Evolutionary conservation across 2,113 vertebrate species (phyloP).

Genomic region (Anser cygnoides): DNA sequence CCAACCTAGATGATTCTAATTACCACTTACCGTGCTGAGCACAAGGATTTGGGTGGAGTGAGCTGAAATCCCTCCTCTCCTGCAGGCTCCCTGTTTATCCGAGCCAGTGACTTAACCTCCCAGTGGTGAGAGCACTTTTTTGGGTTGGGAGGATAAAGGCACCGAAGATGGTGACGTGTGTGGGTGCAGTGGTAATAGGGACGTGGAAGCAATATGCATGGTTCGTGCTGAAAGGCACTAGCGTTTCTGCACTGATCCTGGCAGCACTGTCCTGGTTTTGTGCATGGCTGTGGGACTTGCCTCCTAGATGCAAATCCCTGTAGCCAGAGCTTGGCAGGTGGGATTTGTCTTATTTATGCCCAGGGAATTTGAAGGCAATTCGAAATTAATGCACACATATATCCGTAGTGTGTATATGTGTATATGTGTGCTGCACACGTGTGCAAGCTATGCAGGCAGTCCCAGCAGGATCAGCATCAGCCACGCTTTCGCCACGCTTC

Average conservation of each 20-base stretch:
- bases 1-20: background rate
- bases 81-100: background rate
- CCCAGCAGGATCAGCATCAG: no score
- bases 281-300: background rate
- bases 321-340: background rate
- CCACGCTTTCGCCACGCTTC: background rate
- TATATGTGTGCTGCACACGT: background rate
- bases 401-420: fast-evolving
- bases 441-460: background rate
- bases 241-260: background rate
- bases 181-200: background rate
- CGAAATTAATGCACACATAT: background rate
- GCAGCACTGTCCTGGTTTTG: background rate
- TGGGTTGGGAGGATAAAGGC: background rate
- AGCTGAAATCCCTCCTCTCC: background rate
- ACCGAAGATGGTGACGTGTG: background rate
- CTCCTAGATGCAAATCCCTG: background rate
- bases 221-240: background rate
- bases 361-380: background rate
- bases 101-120: background rate
- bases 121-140: background rate
- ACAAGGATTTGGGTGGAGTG: background rate
- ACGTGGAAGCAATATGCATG: background rate
- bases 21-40: background rate
- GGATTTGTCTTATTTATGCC: background rate